Percentiles rank a stretch among this genome's conserved stretches.
Conservation (phyloP, 2,113 vertebrate species). For the Burhinus oedicnemus region DNA sequence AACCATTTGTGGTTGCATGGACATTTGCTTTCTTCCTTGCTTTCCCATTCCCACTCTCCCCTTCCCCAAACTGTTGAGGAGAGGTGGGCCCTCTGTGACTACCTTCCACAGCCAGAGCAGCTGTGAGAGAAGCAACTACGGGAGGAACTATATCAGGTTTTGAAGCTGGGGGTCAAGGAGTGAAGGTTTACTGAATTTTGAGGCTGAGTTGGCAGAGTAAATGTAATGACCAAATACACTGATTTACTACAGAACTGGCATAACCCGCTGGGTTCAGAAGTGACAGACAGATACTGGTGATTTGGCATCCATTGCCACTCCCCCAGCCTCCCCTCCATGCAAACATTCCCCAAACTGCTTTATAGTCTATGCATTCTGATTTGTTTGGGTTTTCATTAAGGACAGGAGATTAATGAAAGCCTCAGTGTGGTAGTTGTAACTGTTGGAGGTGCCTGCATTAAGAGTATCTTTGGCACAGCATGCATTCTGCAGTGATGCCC, state of each 20-base stretch:
- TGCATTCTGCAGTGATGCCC: neutral
- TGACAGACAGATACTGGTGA: neutral
- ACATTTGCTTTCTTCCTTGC: neutral
- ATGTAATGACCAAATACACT: neutral
- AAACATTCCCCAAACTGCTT: neutral
- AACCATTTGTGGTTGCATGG: accelerated
- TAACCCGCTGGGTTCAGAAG: neutral
- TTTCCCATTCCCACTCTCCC: neutral
- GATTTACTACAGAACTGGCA: neutral
- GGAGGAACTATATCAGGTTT: neutral
- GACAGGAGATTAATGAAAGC: neutral
- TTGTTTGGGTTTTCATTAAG: neutral
- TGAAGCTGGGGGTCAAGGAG: neutral
- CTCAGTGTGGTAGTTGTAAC: too few species aligned
- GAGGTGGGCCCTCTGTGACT: neutral
- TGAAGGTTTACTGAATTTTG: neutral
- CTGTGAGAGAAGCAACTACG: neutral
- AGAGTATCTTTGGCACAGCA: neutral
- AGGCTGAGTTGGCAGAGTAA: neutral
- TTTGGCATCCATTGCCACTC: neutral
- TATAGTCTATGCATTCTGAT: neutral
- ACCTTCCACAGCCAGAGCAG: neutral
- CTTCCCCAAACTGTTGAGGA: neutral
- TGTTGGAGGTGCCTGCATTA: neutral
- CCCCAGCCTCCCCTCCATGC: too few species aligned